Base-by-base conservation (phyloP, 2,113 vertebrate genomes). In the Gavia stellata region DNA sequence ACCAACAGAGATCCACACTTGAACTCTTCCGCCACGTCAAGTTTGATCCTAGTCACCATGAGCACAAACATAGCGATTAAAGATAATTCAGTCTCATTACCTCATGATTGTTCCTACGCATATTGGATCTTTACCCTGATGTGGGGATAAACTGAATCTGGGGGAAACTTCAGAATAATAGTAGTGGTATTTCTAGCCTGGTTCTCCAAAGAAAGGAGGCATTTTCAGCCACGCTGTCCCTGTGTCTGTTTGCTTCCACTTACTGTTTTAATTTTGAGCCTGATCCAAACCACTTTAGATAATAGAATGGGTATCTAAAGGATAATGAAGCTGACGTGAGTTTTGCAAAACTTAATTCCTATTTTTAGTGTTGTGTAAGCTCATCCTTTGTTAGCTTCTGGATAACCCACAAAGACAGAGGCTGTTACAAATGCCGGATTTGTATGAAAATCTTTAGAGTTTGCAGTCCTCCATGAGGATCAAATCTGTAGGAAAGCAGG, bases 71-170 rank as follows among this genome's bases (percentile, higher is more conserved):
- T 6, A 40, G 58, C 17, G 68, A 40, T 7, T 29, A 36, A 61
- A 42, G 38, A 14, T 78, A 33, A 77, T 74, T 21, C 2, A 1
- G 23, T 44, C 50, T 70, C 67, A 10, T 45, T 17, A 9, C 25
- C 66, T 73, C 0, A 1, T 23, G 12, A 14, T 16, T 45, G 45
- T 38, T 88, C 45, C 71, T 65, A 0, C 1, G 1, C 13, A 3
- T 10, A 7, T 72, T 72, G 38, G 17, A 17, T 45, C 29, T 79
- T 66, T 31, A 16, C 63, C 38, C 28, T 63, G 42, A 29, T 7
- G 44, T 62, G 14, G 62, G 52, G 40, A 75, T 26, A 53, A 58
- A 72, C 10, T n/a, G 14, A 52, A 23, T 47, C 24, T 18, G 12
- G 10, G 20, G 28, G 47, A 38, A 45, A 28, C 31, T 66, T 52